These are phyloP conservation scores for Lagorchestes hirsutus DNA, from an alignment of 2,797 vertebrate genomes.

Conservation along the genomic window DNA sequence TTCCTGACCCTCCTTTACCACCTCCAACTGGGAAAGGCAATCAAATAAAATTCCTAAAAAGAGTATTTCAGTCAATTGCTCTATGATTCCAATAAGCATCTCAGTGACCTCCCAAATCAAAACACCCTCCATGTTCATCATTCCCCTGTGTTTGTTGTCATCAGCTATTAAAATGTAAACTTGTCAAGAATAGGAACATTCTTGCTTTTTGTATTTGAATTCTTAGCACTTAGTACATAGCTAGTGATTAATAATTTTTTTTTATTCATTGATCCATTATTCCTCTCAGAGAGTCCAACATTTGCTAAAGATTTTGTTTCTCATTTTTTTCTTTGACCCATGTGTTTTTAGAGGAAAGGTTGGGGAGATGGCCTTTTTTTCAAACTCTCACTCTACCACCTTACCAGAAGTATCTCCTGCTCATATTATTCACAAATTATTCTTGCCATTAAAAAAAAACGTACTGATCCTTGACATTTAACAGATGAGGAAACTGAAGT, in stretches of 20 bases:
- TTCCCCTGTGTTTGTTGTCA: neutral
- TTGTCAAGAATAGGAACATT: neutral
- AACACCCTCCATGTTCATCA: neutral
- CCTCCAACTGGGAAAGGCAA: neutral
- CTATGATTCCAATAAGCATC: neutral
- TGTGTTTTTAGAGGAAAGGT: neutral
- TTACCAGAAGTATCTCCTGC: neutral
- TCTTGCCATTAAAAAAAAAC: no score
- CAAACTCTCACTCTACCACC: neutral
- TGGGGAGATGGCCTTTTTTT: neutral
- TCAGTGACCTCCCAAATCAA: neutral
- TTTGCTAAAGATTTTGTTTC: neutral
- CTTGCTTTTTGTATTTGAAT: neutral
- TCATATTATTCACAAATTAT: no score
- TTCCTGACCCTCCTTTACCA: neutral
- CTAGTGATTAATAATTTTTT: neutral
- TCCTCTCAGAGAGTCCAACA: neutral
- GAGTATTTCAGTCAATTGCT: neutral
- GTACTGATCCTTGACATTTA: neutral
- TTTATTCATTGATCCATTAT: neutral
- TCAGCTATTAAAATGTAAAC: neutral
- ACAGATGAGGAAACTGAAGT: constrained; percentile 41
- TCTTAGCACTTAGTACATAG: neutral
- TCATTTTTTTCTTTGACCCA: neutral
- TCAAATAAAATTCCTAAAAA: neutral